Evolutionary conservation across 2,888 invertebrate species (phyloP).

Genomic region (Drosophila mayaguana): DNA sequence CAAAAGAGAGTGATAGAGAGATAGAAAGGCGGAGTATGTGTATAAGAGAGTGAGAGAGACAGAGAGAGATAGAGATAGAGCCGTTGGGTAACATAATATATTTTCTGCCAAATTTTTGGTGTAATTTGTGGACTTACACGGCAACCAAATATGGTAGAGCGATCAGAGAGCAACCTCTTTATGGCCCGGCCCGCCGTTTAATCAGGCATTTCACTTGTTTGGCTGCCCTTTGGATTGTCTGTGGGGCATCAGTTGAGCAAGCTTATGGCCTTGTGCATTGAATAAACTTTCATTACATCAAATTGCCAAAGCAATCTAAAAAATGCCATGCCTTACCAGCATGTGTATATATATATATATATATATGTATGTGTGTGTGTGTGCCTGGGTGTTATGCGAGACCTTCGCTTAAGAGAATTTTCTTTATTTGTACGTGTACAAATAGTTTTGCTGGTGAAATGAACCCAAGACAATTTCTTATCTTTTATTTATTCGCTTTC

Average conservation of each 20-base stretch:
- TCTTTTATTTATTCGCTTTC: constrained; percentile 15
- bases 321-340: constrained; percentile 28
- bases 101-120: constrained; percentile 42
- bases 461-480: constrained; percentile 22
- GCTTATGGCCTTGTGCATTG: constrained; percentile 63
- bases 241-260: constrained; percentile 46
- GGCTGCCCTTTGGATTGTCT: constrained; percentile 36
- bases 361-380: not conserved
- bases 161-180: constrained; percentile 19
- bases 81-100: constrained; percentile 1
- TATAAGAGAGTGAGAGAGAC: not conserved
- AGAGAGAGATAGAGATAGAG: not conserved
- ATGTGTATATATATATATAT: not conserved
- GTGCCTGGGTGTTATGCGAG: constrained; percentile 17
- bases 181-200: not conserved
- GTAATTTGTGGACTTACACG: constrained; percentile 58
- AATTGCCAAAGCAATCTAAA: constrained; percentile 43
- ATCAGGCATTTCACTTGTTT: constrained; percentile 24
- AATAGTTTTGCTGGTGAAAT: constrained; percentile 39
- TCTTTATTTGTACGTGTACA: constrained; percentile 34
- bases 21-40: too few species aligned
- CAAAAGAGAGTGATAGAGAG: not conserved
- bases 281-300: constrained; percentile 57
- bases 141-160: constrained; percentile 21
- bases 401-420: constrained; percentile 20